Conservation (phyloP, 2,888 invertebrate species). For the Caenorhabditis becei region DNA sequence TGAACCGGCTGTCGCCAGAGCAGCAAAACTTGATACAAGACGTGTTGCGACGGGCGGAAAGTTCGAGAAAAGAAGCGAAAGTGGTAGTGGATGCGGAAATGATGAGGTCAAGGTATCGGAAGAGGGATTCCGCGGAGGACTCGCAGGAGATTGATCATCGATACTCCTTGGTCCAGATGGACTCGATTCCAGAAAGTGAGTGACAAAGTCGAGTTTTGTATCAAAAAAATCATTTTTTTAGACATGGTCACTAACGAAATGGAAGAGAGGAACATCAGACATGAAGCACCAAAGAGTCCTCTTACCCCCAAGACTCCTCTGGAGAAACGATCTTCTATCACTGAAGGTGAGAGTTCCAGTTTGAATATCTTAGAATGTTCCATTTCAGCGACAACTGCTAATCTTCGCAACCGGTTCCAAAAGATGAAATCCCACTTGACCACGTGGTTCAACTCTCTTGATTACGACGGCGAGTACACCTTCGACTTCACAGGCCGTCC, state of each 20-base stretch:
- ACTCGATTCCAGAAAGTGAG: slow-evolving; percentile 78
- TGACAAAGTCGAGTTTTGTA: not conserved
- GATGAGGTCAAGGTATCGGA: slow-evolving; percentile 47
- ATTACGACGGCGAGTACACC: slow-evolving; percentile 67
- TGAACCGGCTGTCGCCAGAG: slow-evolving; percentile 52
- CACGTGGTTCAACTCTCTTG: slow-evolving; percentile 68
- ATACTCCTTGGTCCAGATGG: slow-evolving; percentile 75
- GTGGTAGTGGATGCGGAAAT: slow-evolving; percentile 71
- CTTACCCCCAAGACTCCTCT: slow-evolving; percentile 1
- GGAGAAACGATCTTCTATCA: slow-evolving; percentile 42
- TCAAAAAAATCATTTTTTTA: not conserved
- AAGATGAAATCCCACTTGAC: slow-evolving; percentile 60
- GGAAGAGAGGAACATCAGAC: slow-evolving; percentile 29
- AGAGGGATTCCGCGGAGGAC: slow-evolving; percentile 42
- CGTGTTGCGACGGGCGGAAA: slow-evolving; percentile 71
- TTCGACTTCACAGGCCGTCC: slow-evolving; percentile 42
- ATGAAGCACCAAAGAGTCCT: slow-evolving; percentile 1
- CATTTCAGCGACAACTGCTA: slow-evolving; percentile 36
- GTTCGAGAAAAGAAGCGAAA: slow-evolving; percentile 70
- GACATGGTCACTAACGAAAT: slow-evolving; percentile 58
- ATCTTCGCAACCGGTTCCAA: slow-evolving; percentile 49
- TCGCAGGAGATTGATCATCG: slow-evolving; percentile 55
- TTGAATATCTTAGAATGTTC: not conserved
- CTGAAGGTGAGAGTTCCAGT: slow-evolving; percentile 29
- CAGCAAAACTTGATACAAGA: slow-evolving; percentile 53